Conservation (phyloP, 2,888 invertebrate species). For the Matsumyia berberina region DNA sequence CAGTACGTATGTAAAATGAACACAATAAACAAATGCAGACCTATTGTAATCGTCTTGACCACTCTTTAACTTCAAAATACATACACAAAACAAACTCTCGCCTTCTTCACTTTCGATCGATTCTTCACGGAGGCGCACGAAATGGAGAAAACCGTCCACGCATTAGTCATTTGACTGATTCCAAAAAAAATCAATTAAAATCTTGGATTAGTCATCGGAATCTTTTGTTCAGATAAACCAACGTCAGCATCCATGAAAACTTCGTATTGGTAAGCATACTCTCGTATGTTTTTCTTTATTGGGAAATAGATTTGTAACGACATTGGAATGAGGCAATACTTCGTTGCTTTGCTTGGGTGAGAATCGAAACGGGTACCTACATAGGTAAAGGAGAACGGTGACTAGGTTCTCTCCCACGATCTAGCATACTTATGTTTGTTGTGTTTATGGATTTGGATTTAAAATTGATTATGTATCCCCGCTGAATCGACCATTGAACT, state of each 20-base stretch:
- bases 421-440: too few relatives aligned
- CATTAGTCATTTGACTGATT: conserved; percentile 43
- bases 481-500: too few relatives aligned
- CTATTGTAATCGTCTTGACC: too few relatives aligned
- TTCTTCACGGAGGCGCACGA: conserved; percentile 9
- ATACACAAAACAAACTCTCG: not conserved
- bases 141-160: not conserved
- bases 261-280: not conserved
- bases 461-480: conserved; percentile 26
- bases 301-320: conserved; percentile 37
- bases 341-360: conserved; percentile 25
- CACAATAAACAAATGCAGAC: too few relatives aligned
- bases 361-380: conserved; percentile 11
- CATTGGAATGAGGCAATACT: conserved; percentile 21
- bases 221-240: conserved; percentile 15
- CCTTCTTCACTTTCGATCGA: conserved; percentile 26
- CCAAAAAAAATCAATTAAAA: conserved; percentile 34
- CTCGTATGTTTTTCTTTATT: conserved; percentile 11
- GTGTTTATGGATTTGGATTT: conserved; percentile 21
- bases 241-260: conserved; percentile 31
- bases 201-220: conserved; percentile 57
- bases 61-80: too few relatives aligned
- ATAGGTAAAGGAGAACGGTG: not conserved
- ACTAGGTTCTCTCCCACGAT: not conserved
- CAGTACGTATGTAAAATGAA: too few relatives aligned